These are phyloP conservation scores for Gandaritis pyraliata DNA, from an alignment of 2,888 invertebrate species.

Conservation along the genomic window DNA sequence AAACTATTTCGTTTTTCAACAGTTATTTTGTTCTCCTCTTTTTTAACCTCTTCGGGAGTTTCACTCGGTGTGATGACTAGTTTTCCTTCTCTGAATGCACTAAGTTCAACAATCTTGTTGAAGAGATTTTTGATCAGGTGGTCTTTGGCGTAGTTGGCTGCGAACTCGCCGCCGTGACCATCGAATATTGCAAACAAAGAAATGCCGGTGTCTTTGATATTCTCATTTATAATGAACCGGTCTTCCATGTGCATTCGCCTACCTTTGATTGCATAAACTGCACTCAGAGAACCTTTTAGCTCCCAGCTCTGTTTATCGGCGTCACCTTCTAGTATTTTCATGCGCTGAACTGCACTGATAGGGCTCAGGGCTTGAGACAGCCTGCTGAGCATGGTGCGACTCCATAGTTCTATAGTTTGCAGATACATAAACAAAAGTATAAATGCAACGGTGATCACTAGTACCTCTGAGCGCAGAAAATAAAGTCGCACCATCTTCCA, in stretches of 20 bases:
- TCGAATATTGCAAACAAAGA: slow-evolving; percentile 97
- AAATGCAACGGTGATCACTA: slow-evolving; percentile 88
- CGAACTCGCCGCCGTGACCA: slow-evolving; percentile 98
- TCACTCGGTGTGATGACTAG: slow-evolving; percentile 61
- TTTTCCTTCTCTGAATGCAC: slow-evolving; percentile 87
- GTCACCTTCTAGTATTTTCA: slow-evolving; percentile 83
- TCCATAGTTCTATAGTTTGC: slow-evolving; percentile 93
- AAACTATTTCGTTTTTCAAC: slow-evolving; percentile 87
- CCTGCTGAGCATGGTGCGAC: slow-evolving; percentile 88
- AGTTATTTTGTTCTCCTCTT: slow-evolving; percentile 64
- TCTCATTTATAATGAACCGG: slow-evolving; percentile 94
- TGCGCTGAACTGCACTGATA: slow-evolving; percentile 85
- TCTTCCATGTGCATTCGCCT: slow-evolving; percentile 97
- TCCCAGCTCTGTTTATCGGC: slow-evolving; percentile 89
- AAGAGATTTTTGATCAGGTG: slow-evolving; percentile 92
- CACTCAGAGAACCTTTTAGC: slow-evolving; percentile 88
- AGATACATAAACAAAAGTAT: slow-evolving; percentile 91
- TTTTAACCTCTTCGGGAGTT: slow-evolving; percentile 68
- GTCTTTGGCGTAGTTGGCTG: slow-evolving; percentile 96
- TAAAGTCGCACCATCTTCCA: slow-evolving; percentile 92
- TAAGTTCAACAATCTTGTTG: slow-evolving; percentile 90
- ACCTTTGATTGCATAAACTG: slow-evolving; percentile 96
- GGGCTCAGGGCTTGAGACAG: slow-evolving; percentile 87
- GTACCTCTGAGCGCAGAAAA: slow-evolving; percentile 91
- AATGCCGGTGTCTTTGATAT: slow-evolving; percentile 93